Percentiles rank a stretch among this genome's conserved stretches.
Evolutionary conservation across 2,113 vertebrate genomes (phyloP).

Genomic region (Datnioides undecimradiatus): DNA sequence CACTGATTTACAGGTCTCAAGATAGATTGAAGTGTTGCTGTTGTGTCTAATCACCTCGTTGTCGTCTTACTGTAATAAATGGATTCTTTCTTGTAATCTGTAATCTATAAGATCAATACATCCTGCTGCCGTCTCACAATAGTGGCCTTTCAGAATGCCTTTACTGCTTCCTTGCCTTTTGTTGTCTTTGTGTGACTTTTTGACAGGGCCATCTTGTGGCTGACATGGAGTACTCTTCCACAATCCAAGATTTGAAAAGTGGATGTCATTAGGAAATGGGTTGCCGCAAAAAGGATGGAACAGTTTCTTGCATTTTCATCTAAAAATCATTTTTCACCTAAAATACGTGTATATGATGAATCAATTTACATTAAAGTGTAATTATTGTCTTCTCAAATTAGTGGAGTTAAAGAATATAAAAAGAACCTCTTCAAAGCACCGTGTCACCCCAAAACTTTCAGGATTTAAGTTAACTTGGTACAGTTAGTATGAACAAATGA

Average conservation of each 20-base stretch:
- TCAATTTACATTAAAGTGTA: not conserved
- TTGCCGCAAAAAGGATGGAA: too few relatives aligned
- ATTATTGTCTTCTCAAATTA: not conserved
- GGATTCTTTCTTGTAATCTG: not conserved
- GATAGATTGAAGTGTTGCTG: too few relatives aligned
- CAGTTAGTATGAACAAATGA: not conserved
- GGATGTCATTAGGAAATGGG: too few relatives aligned
- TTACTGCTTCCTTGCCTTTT: not conserved
- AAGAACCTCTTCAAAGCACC: not conserved
- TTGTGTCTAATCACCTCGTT: not conserved
- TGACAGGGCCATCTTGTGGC: conserved; percentile 66
- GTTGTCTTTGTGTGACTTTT: too few relatives aligned
- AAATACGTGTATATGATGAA: not conserved
- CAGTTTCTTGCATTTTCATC: too few relatives aligned
- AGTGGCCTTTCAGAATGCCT: not conserved
- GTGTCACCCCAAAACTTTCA: not conserved
- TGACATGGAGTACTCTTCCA: not conserved
- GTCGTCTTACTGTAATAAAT: not conserved
- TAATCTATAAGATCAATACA: not conserved
- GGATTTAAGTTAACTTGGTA: not conserved
- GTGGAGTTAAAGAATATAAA: not conserved
- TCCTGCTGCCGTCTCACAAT: not conserved
- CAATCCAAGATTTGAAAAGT: not conserved
- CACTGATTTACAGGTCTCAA: too few relatives aligned
- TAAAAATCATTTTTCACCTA: not conserved